These are phyloP conservation scores for Sclerurus mexicanus DNA, from an alignment of 2,113 vertebrate genomes.

Conservation along the genomic window DNA sequence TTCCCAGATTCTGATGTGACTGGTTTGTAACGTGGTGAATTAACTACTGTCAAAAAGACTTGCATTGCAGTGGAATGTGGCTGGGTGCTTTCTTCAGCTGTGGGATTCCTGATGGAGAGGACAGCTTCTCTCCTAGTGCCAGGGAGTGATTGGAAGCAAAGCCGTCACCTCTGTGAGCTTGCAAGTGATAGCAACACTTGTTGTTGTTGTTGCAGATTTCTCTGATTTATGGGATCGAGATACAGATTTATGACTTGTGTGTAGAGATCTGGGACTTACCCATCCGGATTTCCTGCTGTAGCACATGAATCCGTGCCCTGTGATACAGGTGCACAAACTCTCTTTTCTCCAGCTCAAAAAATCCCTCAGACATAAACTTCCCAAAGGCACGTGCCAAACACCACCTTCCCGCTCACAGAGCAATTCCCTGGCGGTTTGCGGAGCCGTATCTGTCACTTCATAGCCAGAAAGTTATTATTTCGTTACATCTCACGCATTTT, in stretches of 20 bases:
- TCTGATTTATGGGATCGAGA: accelerated
- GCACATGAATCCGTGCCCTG: accelerated
- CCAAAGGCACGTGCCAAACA: neutral
- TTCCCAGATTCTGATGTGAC: too few relatives aligned
- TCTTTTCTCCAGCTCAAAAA: neutral
- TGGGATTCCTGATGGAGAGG: neutral
- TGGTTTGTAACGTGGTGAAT: neutral
- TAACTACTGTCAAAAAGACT: accelerated
- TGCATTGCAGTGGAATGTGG: accelerated
- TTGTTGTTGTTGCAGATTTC: neutral
- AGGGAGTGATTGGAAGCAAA: neutral
- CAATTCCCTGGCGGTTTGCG: neutral
- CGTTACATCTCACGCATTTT: accelerated
- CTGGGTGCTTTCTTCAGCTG: accelerated
- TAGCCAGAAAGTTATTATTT: neutral
- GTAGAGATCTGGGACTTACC: accelerated
- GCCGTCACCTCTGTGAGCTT: accelerated
- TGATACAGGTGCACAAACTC: accelerated
- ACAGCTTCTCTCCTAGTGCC: accelerated
- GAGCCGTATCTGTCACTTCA: neutral
- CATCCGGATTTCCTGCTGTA: accelerated
- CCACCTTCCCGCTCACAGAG: neutral
- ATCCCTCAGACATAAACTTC: neutral
- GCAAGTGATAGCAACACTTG: accelerated
- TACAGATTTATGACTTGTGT: accelerated